These are phyloP conservation scores for Apis cerana DNA, from an alignment of 1,140 invertebrate genomes.

Conservation along the genomic window DNA sequence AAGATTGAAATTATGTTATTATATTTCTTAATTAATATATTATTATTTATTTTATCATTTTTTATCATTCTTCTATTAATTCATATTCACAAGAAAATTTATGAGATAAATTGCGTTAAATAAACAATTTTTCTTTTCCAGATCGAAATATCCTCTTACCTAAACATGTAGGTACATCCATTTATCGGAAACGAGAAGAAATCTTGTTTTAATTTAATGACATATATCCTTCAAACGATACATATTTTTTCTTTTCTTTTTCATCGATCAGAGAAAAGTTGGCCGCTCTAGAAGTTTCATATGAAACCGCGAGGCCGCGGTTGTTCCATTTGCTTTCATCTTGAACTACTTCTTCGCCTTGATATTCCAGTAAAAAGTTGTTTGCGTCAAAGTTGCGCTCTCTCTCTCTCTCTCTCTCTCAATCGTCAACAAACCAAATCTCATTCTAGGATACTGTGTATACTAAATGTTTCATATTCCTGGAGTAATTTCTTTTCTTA, in stretches of 20 bases:
- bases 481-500: neutral
- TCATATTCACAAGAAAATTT: too few relatives aligned
- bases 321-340: constrained; percentile 38
- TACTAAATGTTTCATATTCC: constrained; percentile 17
- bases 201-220: constrained; percentile 5
- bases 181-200: neutral
- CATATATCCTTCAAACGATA: neutral
- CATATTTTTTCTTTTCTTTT: neutral
- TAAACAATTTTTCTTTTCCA: neutral
- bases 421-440: constrained; percentile 24
- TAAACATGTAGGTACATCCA: neutral
- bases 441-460: neutral
- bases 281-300: constrained; percentile 15
- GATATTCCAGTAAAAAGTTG: constrained; percentile 29
- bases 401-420: neutral
- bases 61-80: too few relatives aligned
- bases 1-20: too few relatives aligned
- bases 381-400: constrained; percentile 28
- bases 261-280: constrained; percentile 16
- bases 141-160: neutral
- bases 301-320: constrained; percentile 3
- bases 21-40: too few relatives aligned
- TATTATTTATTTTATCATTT: too few relatives aligned
- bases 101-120: too few relatives aligned
- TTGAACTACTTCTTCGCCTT: constrained; percentile 31